Percentiles rank a stretch among this genome's conserved stretches.
Evolutionary conservation across 2,888 invertebrate species (phyloP).

Genomic region (Trichogramma dendrolimi): DNA sequence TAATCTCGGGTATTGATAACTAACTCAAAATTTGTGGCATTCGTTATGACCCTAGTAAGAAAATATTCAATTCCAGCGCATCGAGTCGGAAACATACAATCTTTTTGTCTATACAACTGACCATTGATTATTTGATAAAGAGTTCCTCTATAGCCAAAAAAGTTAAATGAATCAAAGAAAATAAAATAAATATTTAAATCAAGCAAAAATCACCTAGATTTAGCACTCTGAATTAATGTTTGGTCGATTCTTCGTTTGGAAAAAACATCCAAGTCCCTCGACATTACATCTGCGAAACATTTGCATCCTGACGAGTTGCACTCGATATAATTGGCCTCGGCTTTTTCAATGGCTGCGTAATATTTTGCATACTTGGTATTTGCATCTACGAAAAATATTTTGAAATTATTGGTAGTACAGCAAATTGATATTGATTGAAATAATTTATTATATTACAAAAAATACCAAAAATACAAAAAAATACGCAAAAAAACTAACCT

Average conservation of each 20-base stretch:
- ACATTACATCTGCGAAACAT: constrained; percentile 64
- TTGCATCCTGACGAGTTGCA: constrained; percentile 61
- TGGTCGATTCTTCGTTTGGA: constrained; percentile 65
- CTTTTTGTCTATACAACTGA: constrained; percentile 73
- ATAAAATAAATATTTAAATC: not conserved
- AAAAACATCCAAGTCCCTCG: constrained; percentile 68
- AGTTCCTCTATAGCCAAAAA: constrained; percentile 57
- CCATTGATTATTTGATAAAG: constrained; percentile 81
- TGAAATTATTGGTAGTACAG: not conserved
- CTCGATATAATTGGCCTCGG: constrained; percentile 54
- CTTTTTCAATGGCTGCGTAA: constrained; percentile 54
- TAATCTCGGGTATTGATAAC: constrained; percentile 88
- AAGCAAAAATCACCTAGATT: constrained; percentile 35
- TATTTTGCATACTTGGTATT: constrained; percentile 42
- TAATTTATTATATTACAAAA: too few species aligned
- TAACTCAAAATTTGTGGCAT: constrained; percentile 79
- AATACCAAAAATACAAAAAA: too few species aligned
- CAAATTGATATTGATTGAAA: too few species aligned
- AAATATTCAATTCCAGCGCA: constrained; percentile 91
- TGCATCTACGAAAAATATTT: constrained; percentile 8
- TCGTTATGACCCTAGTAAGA: constrained; percentile 63
- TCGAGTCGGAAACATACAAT: constrained; percentile 89
- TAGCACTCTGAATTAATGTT: constrained; percentile 61
- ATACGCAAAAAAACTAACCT: too few species aligned
- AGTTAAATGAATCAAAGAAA: constrained; percentile 18